Base-by-base conservation (phyloP, 2,797 vertebrate genomes). In the Choloepus didactylus region DNA sequence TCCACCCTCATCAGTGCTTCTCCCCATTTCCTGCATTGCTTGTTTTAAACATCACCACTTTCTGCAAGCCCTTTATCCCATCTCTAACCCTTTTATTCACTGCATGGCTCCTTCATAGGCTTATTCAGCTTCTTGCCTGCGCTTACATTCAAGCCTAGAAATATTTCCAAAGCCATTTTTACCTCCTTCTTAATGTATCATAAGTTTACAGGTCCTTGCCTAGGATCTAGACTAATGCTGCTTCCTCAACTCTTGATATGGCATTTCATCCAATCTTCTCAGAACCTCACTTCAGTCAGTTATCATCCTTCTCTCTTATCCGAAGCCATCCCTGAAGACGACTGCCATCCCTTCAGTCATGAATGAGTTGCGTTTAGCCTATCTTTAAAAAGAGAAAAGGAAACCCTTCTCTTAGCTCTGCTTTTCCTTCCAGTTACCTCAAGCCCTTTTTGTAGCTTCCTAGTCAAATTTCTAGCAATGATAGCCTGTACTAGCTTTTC, bases 31-130 rank as follows among this genome's bases (percentile, higher is more conserved):
- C 41, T 85, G 8, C n/a, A 70, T 60, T 91, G 46, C 54, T 59
- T 56, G 1, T 87, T 94, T 88, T 76, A 87, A 84, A 81, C 35
- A 62, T 27, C 6, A 41, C 14, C n/a, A 15, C 6, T 92, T 96
- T 70, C 38, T n/a, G 93, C 16, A 29, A 15, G 29, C 5, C n/a
- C 8, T 69, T 81, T 67, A 14, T 83, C 16, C 31, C 6, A 82
- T 25, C 18, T 87, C 60, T 87, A 3, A 18, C 60, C 29, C 12
- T 6, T 77, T 91, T 31, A n/a, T 38, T 92, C 31, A 59, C 21
- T 73, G 0, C 56, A 0, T 79, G 54, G 69, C 51, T 89, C 73
- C 62, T 86, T 79, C n/a, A 23, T 29, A 69, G 86, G 70, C n/a
- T 93, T 23, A 31, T 62, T 91, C 38, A 90, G 10, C 60, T 86